Evolutionary conservation across 2,888 invertebrate species (phyloP).

Genomic region (Mythimna ferrago): DNA sequence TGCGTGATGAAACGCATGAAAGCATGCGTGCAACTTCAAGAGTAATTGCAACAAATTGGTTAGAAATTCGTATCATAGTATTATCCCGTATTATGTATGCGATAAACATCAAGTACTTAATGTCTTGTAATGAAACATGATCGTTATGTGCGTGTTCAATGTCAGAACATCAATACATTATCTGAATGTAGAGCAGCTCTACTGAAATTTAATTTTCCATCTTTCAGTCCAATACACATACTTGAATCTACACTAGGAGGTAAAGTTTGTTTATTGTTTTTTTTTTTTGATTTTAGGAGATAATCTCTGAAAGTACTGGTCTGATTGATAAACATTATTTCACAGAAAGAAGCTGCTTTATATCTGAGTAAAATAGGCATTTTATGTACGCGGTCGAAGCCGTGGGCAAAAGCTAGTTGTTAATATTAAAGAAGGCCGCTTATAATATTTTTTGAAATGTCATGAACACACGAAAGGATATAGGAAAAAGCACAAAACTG

Average conservation of each 20-base stretch:
- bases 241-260: neutral
- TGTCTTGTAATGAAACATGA: slow-evolving; percentile 38
- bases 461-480: slow-evolving; percentile 32
- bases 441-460: slow-evolving; percentile 31
- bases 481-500: slow-evolving; percentile 36
- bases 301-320: no score
- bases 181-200: slow-evolving; percentile 5
- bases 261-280: no score
- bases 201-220: slow-evolving; percentile 15
- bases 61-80: slow-evolving; percentile 43
- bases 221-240: slow-evolving; percentile 7
- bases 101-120: slow-evolving; percentile 17
- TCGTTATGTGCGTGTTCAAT: slow-evolving; percentile 39
- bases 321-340: no score
- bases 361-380: no score
- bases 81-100: slow-evolving; percentile 31
- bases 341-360: no score
- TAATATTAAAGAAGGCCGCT: no score
- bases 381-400: no score
- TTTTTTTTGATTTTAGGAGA: no score
- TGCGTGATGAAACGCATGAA: slow-evolving; percentile 15
- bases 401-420: no score
- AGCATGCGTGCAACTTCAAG: slow-evolving; percentile 39
- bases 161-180: slow-evolving; percentile 25
- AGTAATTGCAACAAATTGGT: slow-evolving; percentile 42